phyloP scores from a whole-genome alignment of 1,140 invertebrate genomes.

The Zaprionus gabonicus region DNA sequence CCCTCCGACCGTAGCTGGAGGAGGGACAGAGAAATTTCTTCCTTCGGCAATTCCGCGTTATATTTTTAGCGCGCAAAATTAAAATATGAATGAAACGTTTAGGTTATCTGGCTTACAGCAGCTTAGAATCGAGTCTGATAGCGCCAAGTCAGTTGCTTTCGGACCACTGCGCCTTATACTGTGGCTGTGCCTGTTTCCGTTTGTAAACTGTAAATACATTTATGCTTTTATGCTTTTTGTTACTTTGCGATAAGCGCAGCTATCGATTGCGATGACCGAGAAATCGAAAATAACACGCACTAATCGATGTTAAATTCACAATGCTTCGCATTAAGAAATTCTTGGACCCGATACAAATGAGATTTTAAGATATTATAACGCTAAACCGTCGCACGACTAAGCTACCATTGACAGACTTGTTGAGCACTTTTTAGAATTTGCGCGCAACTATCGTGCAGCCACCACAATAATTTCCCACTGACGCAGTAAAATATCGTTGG shows the following conservation, averaged over 20 bases:
- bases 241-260: not conserved
- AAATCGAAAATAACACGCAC: not conserved
- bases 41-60: constrained; percentile 10
- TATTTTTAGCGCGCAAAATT: constrained; percentile 39
- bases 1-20: not conserved
- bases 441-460: not conserved
- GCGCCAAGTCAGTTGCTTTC: not conserved
- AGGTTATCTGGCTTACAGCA: constrained; percentile 21
- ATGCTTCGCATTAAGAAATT: not conserved
- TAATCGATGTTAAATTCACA: not conserved
- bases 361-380: not conserved
- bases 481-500: not conserved
- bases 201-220: constrained; percentile 45
- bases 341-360: not conserved
- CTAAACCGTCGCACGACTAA: not conserved
- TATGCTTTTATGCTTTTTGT: constrained; percentile 46
- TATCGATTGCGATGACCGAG: constrained; percentile 21
- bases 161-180: constrained; percentile 24
- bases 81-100: constrained; percentile 13
- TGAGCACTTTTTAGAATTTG: not conserved
- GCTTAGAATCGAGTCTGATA: not conserved
- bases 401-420: not conserved
- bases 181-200: constrained; percentile 19
- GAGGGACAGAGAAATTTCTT: not conserved
- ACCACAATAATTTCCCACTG: not conserved